Base-by-base conservation (phyloP, 2,888 invertebrate species). In the Acutogordius australiensis region DNA sequence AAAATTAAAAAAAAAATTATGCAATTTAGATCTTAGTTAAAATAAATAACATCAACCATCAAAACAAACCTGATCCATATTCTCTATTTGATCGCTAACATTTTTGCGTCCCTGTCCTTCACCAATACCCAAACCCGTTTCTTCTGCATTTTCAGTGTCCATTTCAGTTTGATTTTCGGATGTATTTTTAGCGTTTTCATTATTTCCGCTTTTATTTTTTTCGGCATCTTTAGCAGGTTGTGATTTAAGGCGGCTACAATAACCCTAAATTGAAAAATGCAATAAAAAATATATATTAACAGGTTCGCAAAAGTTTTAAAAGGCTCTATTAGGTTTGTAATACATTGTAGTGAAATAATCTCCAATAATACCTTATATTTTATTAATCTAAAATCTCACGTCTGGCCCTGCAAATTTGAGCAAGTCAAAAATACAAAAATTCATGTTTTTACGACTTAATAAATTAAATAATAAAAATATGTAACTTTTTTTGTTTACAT, bases 71-170 rank as follows among this genome's bases (percentile, higher is more conserved):
- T 91, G 90, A 74, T 90, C 90, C 64, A 73, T 71, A n/a, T 78
- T 78, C 68, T 84, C 83, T 60, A 90, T 84, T 67, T 80, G 80
- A 62, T 94, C 90, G 0, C 91, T 91, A 28, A 91, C 86, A 70
- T 99, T 94, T 66, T 82, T 85, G 65, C 82, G 80, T 1, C 88
- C 88, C 72, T 81, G 80, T 0, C 90, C 91, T 63, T 90, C 90
- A 0, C 86, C 87, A 2, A 91, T 74, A 0, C 91, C 91, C 68
- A 84, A 81, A n/a, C n/a, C n/a, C n/a, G n/a, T n/a, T n/a, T n/a
- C n/a, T n/a, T n/a, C n/a, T n/a, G n/a, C n/a, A 2, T 85, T 85
- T 63, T 73, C 72, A 59, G 72, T 71, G 62, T 75, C 74, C 64
- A 72, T 70, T 63, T 74, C 72, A 63, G 74, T 69, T 4, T 70